Evolutionary conservation across 2,888 invertebrate genomes (phyloP), one percentile per base, ranked within the genome.

Genomic region (Caenorhabditis sp.): DNA sequence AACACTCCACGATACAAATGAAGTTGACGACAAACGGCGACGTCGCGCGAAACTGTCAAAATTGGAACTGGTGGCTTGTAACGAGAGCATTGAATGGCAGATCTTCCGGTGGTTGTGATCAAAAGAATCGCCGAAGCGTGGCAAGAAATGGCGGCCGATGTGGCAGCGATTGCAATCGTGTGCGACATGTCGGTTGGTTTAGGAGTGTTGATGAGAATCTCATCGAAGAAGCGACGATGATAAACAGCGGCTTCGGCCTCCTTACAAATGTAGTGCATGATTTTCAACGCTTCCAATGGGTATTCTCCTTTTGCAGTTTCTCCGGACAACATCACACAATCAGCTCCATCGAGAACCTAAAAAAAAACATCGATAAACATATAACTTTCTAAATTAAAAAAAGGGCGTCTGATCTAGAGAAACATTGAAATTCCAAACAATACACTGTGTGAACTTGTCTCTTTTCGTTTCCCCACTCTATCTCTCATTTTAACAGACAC

Each of bases 291-390:
- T 88, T 95, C 95, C 77, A 95, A 88, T 0, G 97, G 96, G 89
- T 95, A 97, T 83, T 93, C 93, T 61, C 97, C 97, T 91, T 99
- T 99, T 70, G 97, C 97, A 0, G 97, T 97, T 89, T 99, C 97
- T 19, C 97, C 97, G 0, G 95, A 96, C 88, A 97, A 90, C 97
- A 97, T 97, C 53, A 97, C 96, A 88, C 97, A 97, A 89, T 97
- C 97, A 14, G 96, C 96, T 14, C 97, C 97, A 89, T 97, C 97
- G 58, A 97, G 90, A 83, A 97, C 93, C 79, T 77, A 57, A n/a
- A 76, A 68, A n/a, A 37, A n/a, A n/a, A n/a, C n/a, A n/a, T n/a
- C 21, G n/a, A 54, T 36, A 60, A 66, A 51, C 27, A 24, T 12
- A 17, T 51, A 21, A 3, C 12, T 12, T 36, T 36, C 12, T 36